phyloP scores from a whole-genome alignment of 2,888 invertebrate species.

The Pasiphila rectangulata region DNA sequence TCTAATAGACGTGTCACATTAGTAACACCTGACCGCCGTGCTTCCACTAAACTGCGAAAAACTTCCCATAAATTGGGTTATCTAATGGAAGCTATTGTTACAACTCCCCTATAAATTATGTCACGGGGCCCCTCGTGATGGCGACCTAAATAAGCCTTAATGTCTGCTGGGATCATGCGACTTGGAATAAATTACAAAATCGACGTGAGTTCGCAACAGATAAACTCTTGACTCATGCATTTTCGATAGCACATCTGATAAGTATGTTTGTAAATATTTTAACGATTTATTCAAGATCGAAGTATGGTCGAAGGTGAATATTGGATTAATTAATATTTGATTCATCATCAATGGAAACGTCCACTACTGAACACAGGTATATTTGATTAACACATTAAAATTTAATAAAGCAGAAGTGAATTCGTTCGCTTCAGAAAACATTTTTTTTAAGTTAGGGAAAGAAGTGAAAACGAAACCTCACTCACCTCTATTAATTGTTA shows the following conservation, averaged over 20 bases:
- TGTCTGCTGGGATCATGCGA: slow-evolving; percentile 11
- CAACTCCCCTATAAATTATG: slow-evolving; percentile 36
- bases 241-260: slow-evolving; percentile 21
- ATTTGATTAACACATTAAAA: too few relatives aligned
- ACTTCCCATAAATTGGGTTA: slow-evolving; percentile 35
- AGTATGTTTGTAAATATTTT: slow-evolving; percentile 24
- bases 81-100: slow-evolving; percentile 39
- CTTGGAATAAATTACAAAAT: slow-evolving; percentile 16
- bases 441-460: too few relatives aligned
- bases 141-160: slow-evolving; percentile 38
- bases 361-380: too few relatives aligned
- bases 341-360: too few relatives aligned
- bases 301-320: too few relatives aligned
- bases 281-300: slow-evolving; percentile 16
- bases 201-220: slow-evolving; percentile 10
- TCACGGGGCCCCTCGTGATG: slow-evolving; percentile 30
- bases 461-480: too few relatives aligned
- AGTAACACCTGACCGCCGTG: slow-evolving; percentile 19
- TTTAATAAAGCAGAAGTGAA: too few relatives aligned
- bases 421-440: too few relatives aligned
- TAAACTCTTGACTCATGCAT: slow-evolving; percentile 15
- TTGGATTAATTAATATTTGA: too few relatives aligned
- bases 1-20: slow-evolving; percentile 17
- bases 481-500: too few relatives aligned
- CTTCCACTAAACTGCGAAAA: slow-evolving; percentile 29